phyloP scores from a whole-genome alignment of 2,113 vertebrate genomes.

The Barbus barbus region DNA sequence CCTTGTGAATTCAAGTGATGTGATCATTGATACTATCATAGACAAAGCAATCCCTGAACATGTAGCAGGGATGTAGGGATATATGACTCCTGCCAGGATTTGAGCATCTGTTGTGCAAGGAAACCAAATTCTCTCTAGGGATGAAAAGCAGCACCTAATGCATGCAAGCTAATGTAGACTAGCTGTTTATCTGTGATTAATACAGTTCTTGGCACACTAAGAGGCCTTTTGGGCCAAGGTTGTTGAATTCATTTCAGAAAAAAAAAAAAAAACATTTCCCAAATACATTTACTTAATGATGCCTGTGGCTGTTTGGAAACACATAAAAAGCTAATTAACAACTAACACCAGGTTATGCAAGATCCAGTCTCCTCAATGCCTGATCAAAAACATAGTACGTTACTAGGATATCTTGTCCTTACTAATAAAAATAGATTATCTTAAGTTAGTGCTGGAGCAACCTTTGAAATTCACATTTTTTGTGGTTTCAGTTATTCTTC shows the following conservation, averaged over 20 bases:
- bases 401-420: neutral
- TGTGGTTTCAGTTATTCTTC: neutral
- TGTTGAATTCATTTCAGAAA: neutral
- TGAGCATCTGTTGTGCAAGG: neutral
- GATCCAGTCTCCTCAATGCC: neutral
- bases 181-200: conserved; percentile 3
- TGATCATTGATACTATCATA: neutral
- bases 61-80: neutral
- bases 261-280: neutral
- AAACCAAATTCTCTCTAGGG: conserved; percentile 9
- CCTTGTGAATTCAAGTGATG: neutral
- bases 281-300: neutral
- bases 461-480: neutral
- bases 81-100: conserved; percentile 20
- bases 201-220: neutral
- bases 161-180: neutral
- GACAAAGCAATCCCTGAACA: neutral
- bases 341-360: neutral
- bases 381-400: neutral
- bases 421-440: neutral
- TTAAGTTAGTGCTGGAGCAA: neutral
- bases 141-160: conserved; percentile 6
- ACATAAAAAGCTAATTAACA: neutral
- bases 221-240: neutral
- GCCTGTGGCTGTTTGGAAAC: neutral